Percentiles rank a stretch among this genome's conserved stretches.
Evolutionary conservation across 2,888 invertebrate genomes (phyloP).

Genomic region (Pecten maximus): DNA sequence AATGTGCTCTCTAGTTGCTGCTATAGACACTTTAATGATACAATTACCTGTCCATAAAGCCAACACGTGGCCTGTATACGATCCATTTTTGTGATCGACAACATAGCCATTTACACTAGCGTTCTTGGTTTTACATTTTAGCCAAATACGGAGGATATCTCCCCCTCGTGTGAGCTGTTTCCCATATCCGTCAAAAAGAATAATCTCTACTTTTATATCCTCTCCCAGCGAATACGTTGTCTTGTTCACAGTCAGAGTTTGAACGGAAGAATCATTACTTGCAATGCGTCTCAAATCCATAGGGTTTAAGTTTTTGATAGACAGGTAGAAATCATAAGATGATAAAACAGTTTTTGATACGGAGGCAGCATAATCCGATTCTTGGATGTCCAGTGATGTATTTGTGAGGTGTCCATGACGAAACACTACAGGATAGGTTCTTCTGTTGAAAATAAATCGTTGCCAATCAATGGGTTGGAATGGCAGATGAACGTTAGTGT

Average conservation of each 20-base stretch:
- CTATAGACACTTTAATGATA: slow-evolving; percentile 36
- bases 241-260: background rate
- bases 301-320: background rate
- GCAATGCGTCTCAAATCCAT: background rate
- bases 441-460: too few species aligned
- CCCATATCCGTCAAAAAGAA: background rate
- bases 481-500: too few species aligned
- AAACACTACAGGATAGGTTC: too few species aligned
- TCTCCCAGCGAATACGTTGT: slow-evolving; percentile 14
- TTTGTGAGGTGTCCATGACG: too few species aligned
- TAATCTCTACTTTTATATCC: slow-evolving; percentile 22
- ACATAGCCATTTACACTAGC: slow-evolving; percentile 36
- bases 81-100: slow-evolving; percentile 40
- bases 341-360: background rate
- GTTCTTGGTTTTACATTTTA: background rate
- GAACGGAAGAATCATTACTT: background rate
- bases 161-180: background rate
- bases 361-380: background rate
- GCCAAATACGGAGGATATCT: slow-evolving; percentile 43
- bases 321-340: background rate
- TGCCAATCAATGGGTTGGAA: too few species aligned
- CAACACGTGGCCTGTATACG: slow-evolving; percentile 37
- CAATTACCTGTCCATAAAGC: slow-evolving; percentile 41
- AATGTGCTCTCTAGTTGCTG: slow-evolving; percentile 38
- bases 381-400: too few species aligned